These are phyloP conservation scores for Gymnopithys bicolor DNA, from an alignment of 2,797 vertebrate species.

Conservation along the genomic window DNA sequence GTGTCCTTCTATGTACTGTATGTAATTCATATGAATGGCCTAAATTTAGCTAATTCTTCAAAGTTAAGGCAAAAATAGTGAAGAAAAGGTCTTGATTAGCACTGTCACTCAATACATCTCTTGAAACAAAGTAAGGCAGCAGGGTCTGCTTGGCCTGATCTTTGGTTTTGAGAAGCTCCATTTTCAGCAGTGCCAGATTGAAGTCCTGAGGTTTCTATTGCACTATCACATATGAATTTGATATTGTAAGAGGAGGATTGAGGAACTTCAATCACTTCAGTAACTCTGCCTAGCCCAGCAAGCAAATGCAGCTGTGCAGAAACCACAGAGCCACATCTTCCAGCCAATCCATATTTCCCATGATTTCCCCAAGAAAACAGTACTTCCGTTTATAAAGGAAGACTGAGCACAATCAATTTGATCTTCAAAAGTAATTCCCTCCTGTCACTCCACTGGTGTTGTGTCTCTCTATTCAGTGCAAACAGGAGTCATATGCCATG, in stretches of 20 bases:
- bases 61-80: background rate
- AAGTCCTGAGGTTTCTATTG: background rate
- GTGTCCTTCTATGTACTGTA: background rate
- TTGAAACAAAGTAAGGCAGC: background rate
- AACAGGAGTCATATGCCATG: background rate
- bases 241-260: background rate
- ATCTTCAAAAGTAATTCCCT: background rate
- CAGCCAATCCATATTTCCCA: accelerated
- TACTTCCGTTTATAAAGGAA: background rate
- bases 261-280: background rate
- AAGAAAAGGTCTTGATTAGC: background rate
- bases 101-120: accelerated
- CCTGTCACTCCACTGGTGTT: background rate
- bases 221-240: background rate
- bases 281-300: background rate
- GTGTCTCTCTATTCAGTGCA: background rate
- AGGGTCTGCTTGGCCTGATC: background rate
- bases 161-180: background rate
- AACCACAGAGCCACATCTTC: background rate
- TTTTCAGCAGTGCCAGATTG: background rate
- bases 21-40: background rate
- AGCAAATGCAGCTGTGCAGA: background rate
- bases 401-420: accelerated
- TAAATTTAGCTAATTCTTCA: background rate
- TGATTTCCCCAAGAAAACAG: background rate